Evolutionary conservation across 1,140 invertebrate genomes (phyloP).

Genomic region (Lordiphosa collinella): DNA sequence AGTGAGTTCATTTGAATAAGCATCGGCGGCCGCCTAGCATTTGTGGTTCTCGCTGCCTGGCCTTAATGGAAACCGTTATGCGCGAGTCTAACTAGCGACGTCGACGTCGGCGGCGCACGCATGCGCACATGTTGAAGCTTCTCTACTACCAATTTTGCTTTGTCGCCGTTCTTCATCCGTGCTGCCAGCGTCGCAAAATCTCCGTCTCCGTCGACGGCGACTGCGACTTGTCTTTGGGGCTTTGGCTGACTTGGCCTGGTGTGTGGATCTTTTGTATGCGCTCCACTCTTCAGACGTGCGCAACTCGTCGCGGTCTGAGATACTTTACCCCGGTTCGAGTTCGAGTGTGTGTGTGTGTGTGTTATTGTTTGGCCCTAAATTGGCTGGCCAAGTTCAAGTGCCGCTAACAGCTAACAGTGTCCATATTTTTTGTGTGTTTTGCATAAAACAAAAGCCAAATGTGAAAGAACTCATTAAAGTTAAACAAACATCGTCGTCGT

Average conservation of each 20-base stretch:
- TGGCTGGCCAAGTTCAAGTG: slow-evolving; percentile 19
- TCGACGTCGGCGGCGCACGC: slow-evolving; percentile 44
- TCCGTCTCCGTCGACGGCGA: slow-evolving; percentile 41
- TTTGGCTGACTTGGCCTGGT: slow-evolving; percentile 48
- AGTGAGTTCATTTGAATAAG: slow-evolving; percentile 70
- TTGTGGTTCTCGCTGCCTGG: slow-evolving; percentile 65
- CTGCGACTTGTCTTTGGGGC: slow-evolving; percentile 37
- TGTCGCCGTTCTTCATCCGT: slow-evolving; percentile 58
- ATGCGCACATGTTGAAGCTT: slow-evolving; percentile 62
- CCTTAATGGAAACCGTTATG: slow-evolving; percentile 79
- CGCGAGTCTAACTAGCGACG: slow-evolving; percentile 32
- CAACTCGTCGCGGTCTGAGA: slow-evolving; percentile 63
- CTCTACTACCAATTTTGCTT: slow-evolving; percentile 36
- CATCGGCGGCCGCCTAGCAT: slow-evolving; percentile 53
- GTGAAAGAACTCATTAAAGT: slow-evolving; percentile 71
- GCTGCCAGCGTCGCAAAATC: slow-evolving; percentile 48
- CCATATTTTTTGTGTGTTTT: slow-evolving; percentile 20
- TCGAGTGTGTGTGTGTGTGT: slow-evolving; percentile 6
- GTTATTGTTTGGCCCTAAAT: slow-evolving; percentile 17
- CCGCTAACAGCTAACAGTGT: slow-evolving; percentile 31
- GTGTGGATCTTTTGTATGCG: slow-evolving; percentile 69
- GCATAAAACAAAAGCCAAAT: slow-evolving; percentile 57
- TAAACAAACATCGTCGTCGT: slow-evolving; percentile 30
- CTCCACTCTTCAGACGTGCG: slow-evolving; percentile 66
- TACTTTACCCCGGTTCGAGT: slow-evolving; percentile 13